phyloP scores from a whole-genome alignment of 2,797 vertebrate genomes.

The Pseudomugil gertrudae region DNA sequence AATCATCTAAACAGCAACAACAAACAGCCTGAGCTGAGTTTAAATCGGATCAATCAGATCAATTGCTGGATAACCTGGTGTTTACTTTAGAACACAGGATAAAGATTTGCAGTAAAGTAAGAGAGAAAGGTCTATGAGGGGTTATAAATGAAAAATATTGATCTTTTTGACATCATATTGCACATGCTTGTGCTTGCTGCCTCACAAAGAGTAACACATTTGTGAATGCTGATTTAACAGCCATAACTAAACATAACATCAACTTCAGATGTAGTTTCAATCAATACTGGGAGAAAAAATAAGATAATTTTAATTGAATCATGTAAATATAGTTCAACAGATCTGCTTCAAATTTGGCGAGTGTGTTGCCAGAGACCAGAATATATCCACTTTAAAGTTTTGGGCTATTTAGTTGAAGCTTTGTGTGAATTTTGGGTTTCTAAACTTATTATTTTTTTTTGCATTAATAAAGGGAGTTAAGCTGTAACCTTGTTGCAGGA shows the following conservation, averaged over 20 bases:
- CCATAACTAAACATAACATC: constrained; percentile 5
- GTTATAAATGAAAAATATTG: constrained; percentile 5
- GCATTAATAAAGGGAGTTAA: too few relatives aligned
- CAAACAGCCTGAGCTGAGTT: constrained; percentile 12
- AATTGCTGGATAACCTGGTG: constrained; percentile 5
- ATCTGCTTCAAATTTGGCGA: background rate
- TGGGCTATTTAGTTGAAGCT: background rate
- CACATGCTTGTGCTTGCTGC: background rate
- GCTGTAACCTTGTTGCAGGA: background rate
- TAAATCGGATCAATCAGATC: constrained; percentile 24
- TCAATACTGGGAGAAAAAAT: background rate
- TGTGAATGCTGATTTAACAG: background rate
- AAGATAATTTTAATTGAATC: background rate
- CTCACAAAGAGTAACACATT: background rate
- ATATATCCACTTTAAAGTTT: background rate
- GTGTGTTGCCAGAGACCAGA: background rate
- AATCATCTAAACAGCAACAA: constrained; percentile 48
- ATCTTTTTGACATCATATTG: background rate
- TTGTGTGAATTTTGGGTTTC: background rate
- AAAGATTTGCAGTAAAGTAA: constrained; percentile 1
- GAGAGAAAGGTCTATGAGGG: background rate
- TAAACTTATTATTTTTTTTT: background rate
- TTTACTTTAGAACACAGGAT: constrained; percentile 11
- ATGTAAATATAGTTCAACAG: background rate
- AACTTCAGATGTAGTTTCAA: background rate